Evolutionary conservation across 2,797 vertebrate genomes (phyloP).

Genomic region (Distichodus sexfasciatus): DNA sequence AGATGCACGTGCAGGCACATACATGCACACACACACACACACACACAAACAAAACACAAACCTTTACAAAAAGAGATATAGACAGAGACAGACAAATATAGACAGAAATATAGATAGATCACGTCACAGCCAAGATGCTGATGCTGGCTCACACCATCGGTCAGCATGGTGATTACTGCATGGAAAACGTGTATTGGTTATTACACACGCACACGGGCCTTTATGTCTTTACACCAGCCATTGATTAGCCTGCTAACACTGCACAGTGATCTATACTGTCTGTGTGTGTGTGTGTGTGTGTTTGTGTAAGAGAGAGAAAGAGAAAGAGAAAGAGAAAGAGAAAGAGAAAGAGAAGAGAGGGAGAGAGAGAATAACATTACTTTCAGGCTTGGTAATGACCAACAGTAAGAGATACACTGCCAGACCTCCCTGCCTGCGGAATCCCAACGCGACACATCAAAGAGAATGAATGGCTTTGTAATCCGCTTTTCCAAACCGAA

Average conservation of each 20-base stretch:
- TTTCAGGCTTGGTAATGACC: constrained; percentile 5
- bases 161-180: constrained; percentile 35
- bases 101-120: no score
- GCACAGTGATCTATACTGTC: constrained; percentile 71
- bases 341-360: not conserved
- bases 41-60: constrained; percentile 22
- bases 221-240: constrained; percentile 68
- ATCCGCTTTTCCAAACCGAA: not conserved
- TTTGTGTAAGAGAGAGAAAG: not conserved
- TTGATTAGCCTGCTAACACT: constrained; percentile 75
- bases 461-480: constrained; percentile 15
- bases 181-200: constrained; percentile 69
- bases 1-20: constrained; percentile 35
- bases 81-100: no score
- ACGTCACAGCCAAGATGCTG: no score
- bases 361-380: constrained; percentile 34
- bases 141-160: no score
- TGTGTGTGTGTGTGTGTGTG: not conserved
- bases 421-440: not conserved
- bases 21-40: constrained; percentile 31
- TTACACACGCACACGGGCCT: constrained; percentile 70
- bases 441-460: constrained; percentile 15
- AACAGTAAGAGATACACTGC: not conserved
- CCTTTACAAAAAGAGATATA: no score
- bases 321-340: not conserved